Percentiles rank a stretch among this genome's conserved stretches.
phyloP scores from a whole-genome alignment of 2,113 vertebrate species.

The Isichthys henryi region DNA sequence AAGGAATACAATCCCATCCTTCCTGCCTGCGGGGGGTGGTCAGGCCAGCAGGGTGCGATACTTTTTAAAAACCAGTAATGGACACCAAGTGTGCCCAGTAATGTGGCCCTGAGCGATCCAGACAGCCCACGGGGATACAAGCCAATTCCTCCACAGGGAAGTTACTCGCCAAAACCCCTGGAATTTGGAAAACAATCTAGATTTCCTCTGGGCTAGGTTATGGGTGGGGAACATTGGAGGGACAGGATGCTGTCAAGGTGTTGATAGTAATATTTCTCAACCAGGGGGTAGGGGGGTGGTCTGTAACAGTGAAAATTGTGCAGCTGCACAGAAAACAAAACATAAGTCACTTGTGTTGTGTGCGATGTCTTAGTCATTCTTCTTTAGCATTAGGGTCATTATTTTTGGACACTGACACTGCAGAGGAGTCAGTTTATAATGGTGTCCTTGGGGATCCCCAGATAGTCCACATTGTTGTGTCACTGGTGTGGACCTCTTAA shows the following conservation, averaged over 20 bases:
- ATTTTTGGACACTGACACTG: neutral
- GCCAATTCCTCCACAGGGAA: too few relatives aligned
- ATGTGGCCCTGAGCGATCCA: neutral
- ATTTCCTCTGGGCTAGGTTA: neutral
- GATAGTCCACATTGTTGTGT: too few relatives aligned
- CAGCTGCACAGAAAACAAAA: neutral
- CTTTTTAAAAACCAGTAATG: neutral
- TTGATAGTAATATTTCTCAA: neutral
- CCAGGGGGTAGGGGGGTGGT: too few relatives aligned
- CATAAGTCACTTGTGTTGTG: neutral
- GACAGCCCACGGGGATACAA: too few relatives aligned
- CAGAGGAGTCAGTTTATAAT: neutral
- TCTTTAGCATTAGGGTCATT: neutral
- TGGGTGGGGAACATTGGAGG: neutral
- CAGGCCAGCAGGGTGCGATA: neutral
- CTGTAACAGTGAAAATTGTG: neutral
- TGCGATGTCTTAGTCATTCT: neutral
- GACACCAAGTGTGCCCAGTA: neutral
- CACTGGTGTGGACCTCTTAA: too few relatives aligned
- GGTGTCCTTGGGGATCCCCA: too few relatives aligned
- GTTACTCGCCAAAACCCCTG: too few relatives aligned
- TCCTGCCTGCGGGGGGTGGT: neutral
- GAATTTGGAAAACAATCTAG: too few relatives aligned
- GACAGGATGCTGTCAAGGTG: neutral
- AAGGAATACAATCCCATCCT: neutral